Conservation (phyloP, 2,888 invertebrate genomes). For the Argyresthia albistria region DNA sequence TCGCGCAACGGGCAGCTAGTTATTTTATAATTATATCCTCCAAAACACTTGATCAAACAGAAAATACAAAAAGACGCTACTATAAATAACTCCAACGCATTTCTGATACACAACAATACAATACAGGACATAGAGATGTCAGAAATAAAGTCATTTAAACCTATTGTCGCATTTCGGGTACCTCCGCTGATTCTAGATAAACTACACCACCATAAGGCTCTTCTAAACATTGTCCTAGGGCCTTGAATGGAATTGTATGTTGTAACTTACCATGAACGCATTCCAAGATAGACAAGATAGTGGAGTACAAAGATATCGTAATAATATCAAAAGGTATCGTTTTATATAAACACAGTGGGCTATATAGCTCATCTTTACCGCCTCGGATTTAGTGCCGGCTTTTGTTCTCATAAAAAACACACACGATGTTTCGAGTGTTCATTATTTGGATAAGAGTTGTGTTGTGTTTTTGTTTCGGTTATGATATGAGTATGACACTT, state of each 20-base stretch:
- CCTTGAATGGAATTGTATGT: no score
- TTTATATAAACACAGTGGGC: constrained; percentile 33
- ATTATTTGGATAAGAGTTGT: background rate
- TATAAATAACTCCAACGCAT: constrained; percentile 48
- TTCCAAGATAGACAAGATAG: constrained; percentile 58
- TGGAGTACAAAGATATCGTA: constrained; percentile 46
- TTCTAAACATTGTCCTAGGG: no score
- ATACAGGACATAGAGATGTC: constrained; percentile 37
- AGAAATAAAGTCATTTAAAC: constrained; percentile 62
- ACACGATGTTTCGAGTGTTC: background rate
- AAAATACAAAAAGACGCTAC: constrained; percentile 28
- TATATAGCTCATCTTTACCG: constrained; percentile 3
- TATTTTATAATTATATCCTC: constrained; percentile 2
- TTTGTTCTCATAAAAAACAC: constrained; percentile 1
- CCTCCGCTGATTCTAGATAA: constrained; percentile 16
- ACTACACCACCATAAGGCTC: no score
- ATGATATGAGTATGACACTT: background rate
- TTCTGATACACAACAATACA: constrained; percentile 18
- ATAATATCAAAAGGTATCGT: constrained; percentile 52
- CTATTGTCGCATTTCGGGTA: constrained; percentile 55
- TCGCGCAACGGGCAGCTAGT: no score
- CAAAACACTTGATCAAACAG: constrained; percentile 51
- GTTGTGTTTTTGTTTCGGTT: background rate
- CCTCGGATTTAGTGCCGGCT: background rate
- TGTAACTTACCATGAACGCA: constrained; percentile 19